These are phyloP conservation scores for Crotalus tigris DNA, from an alignment of 2,113 vertebrate genomes.

Conservation along the genomic window DNA sequence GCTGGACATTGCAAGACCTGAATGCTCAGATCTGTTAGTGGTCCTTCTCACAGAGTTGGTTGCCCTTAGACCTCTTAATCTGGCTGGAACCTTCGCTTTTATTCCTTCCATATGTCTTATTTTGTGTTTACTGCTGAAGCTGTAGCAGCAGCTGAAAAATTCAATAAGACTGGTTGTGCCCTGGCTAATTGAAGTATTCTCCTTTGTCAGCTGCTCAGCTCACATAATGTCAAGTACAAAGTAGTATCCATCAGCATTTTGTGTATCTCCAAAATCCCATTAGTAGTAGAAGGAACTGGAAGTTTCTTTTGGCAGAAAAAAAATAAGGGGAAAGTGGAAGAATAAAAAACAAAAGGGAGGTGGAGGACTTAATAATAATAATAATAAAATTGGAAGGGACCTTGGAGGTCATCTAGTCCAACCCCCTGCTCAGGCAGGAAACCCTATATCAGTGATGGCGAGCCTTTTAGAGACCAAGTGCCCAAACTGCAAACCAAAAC, in stretches of 20 bases:
- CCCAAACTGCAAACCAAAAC: too few relatives aligned
- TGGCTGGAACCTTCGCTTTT: neutral
- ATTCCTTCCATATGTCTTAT: neutral
- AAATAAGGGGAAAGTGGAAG: neutral
- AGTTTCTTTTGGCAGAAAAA: constrained; percentile 54
- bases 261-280: constrained; percentile 63
- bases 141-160: neutral
- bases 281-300: constrained; percentile 64
- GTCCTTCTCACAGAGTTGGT: neutral
- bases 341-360: rapidly evolving
- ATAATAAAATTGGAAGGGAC: too few relatives aligned
- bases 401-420: too few relatives aligned
- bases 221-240: constrained; percentile 52
- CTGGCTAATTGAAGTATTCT: constrained; percentile 61
- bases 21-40: neutral
- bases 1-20: neutral
- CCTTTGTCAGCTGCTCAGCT: constrained; percentile 55
- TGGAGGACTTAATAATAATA: neutral
- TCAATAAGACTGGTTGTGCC: constrained; percentile 48
- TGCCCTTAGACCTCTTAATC: neutral
- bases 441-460: too few relatives aligned
- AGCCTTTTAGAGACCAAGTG: too few relatives aligned
- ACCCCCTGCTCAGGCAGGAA: too few relatives aligned
- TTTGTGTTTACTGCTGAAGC: constrained; percentile 21
- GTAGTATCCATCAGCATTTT: constrained; percentile 63